These are phyloP conservation scores for Drosophila glabriapex DNA, from an alignment of 2,888 invertebrate species.

Conservation along the genomic window DNA sequence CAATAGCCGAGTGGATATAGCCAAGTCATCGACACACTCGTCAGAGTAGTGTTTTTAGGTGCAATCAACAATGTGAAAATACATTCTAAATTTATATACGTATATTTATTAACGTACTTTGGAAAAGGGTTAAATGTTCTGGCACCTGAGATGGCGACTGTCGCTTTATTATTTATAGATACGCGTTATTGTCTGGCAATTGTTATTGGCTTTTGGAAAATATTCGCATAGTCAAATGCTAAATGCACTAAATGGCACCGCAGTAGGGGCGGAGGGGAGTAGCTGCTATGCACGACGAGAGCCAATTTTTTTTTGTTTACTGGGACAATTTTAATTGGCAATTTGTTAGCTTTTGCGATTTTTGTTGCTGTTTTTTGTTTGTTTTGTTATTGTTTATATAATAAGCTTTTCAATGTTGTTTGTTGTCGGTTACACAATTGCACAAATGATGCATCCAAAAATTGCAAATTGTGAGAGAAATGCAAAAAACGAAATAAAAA, in stretches of 20 bases:
- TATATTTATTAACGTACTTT: background rate
- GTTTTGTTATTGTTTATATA: slow-evolving; percentile 46
- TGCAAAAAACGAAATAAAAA: slow-evolving; percentile 7
- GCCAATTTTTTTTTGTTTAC: slow-evolving; percentile 15
- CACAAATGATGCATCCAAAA: slow-evolving; percentile 39
- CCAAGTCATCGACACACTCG: background rate
- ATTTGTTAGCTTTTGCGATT: slow-evolving; percentile 47
- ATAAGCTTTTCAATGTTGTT: slow-evolving; percentile 39
- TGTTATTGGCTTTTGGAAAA: slow-evolving; percentile 39
- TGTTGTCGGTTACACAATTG: slow-evolving; percentile 54
- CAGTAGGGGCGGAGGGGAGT: background rate
- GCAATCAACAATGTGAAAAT: background rate
- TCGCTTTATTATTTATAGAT: slow-evolving; percentile 42
- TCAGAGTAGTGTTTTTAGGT: background rate
- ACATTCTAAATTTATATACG: background rate
- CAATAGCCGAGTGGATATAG: background rate
- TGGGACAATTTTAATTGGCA: slow-evolving; percentile 48
- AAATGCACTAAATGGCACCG: slow-evolving; percentile 16
- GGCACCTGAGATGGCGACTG: slow-evolving; percentile 33
- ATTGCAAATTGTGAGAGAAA: slow-evolving; percentile 27
- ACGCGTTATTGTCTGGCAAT: slow-evolving; percentile 23
- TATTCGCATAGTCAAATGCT: slow-evolving; percentile 72
- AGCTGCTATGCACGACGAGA: slow-evolving; percentile 22
- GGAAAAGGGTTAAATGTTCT: background rate
- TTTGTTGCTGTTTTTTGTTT: slow-evolving; percentile 5